These are phyloP conservation scores for Pocillopora verrucosa DNA, from an alignment of 64 coral and sea anemone genomes.

Conservation along the genomic window DNA sequence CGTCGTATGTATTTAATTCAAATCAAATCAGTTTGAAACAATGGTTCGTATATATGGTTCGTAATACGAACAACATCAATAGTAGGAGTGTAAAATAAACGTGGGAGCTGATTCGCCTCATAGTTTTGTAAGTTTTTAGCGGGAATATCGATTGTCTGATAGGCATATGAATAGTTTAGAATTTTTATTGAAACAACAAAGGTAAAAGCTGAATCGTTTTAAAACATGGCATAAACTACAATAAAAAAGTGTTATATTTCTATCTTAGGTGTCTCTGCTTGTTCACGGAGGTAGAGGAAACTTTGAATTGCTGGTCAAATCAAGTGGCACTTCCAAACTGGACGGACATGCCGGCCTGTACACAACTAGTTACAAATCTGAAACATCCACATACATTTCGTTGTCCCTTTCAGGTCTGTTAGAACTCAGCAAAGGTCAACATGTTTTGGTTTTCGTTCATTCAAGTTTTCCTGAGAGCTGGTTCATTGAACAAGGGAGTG, in stretches of 20 bases:
- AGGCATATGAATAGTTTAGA: too few species aligned
- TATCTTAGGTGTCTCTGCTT: constrained; percentile 14
- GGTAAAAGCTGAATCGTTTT: neutral
- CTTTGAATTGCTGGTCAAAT: constrained; percentile 50
- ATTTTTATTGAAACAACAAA: too few species aligned
- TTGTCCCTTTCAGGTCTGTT: constrained; percentile 55
- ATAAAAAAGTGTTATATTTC: neutral
- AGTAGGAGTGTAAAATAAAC: too few species aligned
- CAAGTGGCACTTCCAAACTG: constrained; percentile 52
- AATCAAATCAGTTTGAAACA: too few species aligned
- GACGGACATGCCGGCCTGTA: constrained; percentile 64
- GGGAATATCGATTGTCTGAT: too few species aligned
- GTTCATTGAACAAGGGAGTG: constrained; percentile 49
- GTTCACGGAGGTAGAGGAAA: constrained; percentile 37
- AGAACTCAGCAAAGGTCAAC: constrained; percentile 54
- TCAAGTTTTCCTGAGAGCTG: constrained; percentile 17
- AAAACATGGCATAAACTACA: neutral
- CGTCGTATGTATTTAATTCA: too few species aligned
- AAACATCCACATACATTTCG: constrained; percentile 16
- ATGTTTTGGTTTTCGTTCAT: constrained; percentile 51
- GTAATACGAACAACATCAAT: too few species aligned
- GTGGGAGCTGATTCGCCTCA: too few species aligned
- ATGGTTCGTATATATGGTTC: too few species aligned
- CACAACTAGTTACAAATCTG: constrained; percentile 36
- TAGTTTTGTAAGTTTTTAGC: too few species aligned